These are phyloP conservation scores for Karalla daura DNA, from an alignment of 2,797 vertebrate genomes.

Conservation along the genomic window DNA sequence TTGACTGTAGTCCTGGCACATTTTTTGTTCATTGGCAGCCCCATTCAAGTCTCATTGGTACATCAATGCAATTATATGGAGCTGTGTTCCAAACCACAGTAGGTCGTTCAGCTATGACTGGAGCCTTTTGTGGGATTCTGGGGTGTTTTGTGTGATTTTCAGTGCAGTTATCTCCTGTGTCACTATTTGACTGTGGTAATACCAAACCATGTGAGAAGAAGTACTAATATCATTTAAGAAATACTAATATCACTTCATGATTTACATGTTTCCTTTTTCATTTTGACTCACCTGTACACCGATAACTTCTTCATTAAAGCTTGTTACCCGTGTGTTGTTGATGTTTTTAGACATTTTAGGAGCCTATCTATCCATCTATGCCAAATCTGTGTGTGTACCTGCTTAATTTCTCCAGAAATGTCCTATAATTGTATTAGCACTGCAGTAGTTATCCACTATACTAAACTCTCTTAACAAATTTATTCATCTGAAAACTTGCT, in stretches of 20 bases:
- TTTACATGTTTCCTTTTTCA: neutral
- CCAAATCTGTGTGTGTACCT: neutral
- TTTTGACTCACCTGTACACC: neutral
- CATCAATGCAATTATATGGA: neutral
- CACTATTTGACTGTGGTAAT: neutral
- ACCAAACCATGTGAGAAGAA: neutral
- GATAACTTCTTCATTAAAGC: neutral
- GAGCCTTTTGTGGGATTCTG: neutral
- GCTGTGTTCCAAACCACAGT: slow-evolving; percentile 1
- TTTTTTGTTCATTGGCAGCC: neutral
- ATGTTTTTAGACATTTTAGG: slow-evolving; percentile 5
- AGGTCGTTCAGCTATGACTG: neutral
- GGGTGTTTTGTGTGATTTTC: neutral
- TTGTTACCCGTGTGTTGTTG: slow-evolving; percentile 7
- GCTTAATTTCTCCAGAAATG: neutral
- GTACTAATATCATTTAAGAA: slow-evolving; percentile 5
- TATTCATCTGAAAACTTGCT: neutral
- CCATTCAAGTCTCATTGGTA: neutral
- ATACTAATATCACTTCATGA: neutral
- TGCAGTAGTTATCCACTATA: neutral
- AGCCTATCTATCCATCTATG: neutral
- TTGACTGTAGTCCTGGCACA: no score
- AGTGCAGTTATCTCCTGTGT: neutral
- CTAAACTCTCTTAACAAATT: neutral
- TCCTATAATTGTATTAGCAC: neutral